Evolutionary conservation across 1,140 invertebrate species (phyloP), one percentile per base, ranked within the genome.

Genomic region (Listronotus oregonensis): DNA sequence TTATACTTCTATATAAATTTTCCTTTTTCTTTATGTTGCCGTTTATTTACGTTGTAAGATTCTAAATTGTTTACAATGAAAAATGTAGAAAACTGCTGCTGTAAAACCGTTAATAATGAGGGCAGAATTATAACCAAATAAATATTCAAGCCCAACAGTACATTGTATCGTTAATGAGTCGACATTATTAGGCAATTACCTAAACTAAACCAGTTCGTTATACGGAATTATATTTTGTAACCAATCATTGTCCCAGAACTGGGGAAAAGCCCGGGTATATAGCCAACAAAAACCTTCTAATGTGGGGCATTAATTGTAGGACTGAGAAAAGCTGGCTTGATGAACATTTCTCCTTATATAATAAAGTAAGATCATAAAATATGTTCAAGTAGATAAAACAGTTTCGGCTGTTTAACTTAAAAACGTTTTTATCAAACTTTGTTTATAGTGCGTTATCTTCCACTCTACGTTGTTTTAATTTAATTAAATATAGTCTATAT

Each of bases 201-300:
- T 15, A 46, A 64, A 64, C 52, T 64, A 64, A 64, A 54, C 27
- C 61, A 46, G 50, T 64, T 64, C 43, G 52, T 64, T 64, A 58
- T 34, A 17, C 14, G 54, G 46, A 64, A 64, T 64, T 49, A 64
- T 57, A 64, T 58, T 64, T 57, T 57, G 18, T 43, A 57, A 64
- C 61, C 42, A 55, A 64, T 64, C 61, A 64, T 56, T 55, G 50
- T 64, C 51, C 40, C 32, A 57, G 44, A 42, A 47, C 21, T n/a
- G 52, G 17, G 61, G 55, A 64, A 64, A 64, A 4, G 40, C 43
- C 37, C 4, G 27, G 50, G 50, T 57, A 64, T 50, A 57, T 64
- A 9, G 42, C 46, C 40, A 64, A 64, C 63, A 64, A 64, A 64
- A 64, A 64, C 54, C 46, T 17, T 34, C 52, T 64, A 64, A 57